These are phyloP conservation scores for Drosophila subobscura DNA, from an alignment of 1,140 invertebrate genomes.

Conservation along the genomic window DNA sequence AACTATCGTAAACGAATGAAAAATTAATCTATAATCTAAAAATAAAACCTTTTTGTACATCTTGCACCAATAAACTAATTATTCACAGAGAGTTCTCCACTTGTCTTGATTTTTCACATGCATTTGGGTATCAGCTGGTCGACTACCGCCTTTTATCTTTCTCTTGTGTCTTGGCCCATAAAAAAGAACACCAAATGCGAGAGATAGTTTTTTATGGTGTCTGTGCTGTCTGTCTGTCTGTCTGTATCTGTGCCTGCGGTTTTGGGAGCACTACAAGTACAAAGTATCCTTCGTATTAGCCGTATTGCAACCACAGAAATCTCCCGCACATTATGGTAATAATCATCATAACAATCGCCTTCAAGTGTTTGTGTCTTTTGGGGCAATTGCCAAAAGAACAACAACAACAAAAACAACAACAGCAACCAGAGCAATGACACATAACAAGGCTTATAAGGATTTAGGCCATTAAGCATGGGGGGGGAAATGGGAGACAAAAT, in stretches of 20 bases:
- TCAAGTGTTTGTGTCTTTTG: slow-evolving; percentile 26
- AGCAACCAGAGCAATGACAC: slow-evolving; percentile 15
- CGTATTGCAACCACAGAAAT: slow-evolving; percentile 28
- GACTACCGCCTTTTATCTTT: too few relatives aligned
- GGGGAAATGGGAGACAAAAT: too few relatives aligned
- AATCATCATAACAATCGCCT: slow-evolving; percentile 64
- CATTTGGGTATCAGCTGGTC: too few relatives aligned
- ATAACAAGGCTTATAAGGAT: slow-evolving; percentile 48
- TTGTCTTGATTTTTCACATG: too few relatives aligned
- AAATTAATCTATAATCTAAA: too few relatives aligned
- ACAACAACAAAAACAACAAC: too few relatives aligned
- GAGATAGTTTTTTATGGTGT: slow-evolving; percentile 43
- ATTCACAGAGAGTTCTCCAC: too few relatives aligned
- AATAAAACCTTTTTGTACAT: too few relatives aligned
- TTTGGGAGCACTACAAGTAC: not conserved
- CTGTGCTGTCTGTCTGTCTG: slow-evolving; percentile 13
- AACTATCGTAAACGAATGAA: too few relatives aligned
- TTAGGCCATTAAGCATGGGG: slow-evolving; percentile 9
- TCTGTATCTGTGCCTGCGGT: too few relatives aligned
- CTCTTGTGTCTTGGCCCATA: slow-evolving; percentile 18
- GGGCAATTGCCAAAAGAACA: not conserved
- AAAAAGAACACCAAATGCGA: slow-evolving; percentile 58
- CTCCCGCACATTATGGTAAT: slow-evolving; percentile 23
- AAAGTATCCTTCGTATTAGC: slow-evolving; percentile 40
- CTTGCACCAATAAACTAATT: too few relatives aligned